Percentiles rank a stretch among this genome's conserved stretches.
Conservation (phyloP, 2,797 vertebrate genomes). For the Philypnodon macrostomus region DNA sequence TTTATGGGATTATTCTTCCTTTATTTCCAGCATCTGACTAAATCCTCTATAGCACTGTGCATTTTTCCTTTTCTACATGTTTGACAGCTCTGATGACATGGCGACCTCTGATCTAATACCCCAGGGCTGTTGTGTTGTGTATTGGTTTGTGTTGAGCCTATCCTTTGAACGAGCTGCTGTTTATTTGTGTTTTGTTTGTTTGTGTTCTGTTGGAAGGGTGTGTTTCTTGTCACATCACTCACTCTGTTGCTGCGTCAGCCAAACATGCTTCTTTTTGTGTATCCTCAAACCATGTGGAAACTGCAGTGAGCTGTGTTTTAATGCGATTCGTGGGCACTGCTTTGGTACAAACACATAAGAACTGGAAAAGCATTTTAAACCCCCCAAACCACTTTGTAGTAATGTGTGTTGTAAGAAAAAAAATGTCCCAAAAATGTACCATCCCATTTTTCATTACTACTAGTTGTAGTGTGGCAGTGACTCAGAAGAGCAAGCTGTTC, state of each 20-base stretch:
- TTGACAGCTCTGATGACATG: conserved; percentile 59
- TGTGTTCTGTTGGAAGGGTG: conserved; percentile 30
- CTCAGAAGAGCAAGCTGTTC: too few species aligned
- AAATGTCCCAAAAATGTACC: too few species aligned
- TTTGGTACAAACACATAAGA: neutral
- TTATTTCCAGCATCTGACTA: neutral
- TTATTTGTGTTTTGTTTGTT: conserved; percentile 20
- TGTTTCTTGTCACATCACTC: conserved; percentile 50
- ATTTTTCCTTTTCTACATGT: conserved; percentile 34
- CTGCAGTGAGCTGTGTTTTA: neutral
- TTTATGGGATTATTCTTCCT: conserved; percentile 11
- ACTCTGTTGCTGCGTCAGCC: conserved; percentile 30
- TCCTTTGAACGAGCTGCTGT: neutral
- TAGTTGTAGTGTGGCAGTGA: too few species aligned
- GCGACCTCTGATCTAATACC: conserved; percentile 43
- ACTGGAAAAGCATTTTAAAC: too few species aligned
- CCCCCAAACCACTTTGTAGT: too few species aligned
- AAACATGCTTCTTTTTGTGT: conserved; percentile 11
- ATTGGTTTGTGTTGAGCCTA: conserved; percentile 27
- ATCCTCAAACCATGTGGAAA: neutral
- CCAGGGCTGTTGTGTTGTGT: conserved; percentile 17
- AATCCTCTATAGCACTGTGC: conserved; percentile 11
- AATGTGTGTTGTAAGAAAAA: too few species aligned
- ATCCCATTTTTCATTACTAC: too few species aligned
- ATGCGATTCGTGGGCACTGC: conserved; percentile 1